Evolutionary conservation across 2,797 vertebrate species (phyloP), one percentile per base, ranked within the genome.

Genomic region (Phrynocephalus forsythii): DNA sequence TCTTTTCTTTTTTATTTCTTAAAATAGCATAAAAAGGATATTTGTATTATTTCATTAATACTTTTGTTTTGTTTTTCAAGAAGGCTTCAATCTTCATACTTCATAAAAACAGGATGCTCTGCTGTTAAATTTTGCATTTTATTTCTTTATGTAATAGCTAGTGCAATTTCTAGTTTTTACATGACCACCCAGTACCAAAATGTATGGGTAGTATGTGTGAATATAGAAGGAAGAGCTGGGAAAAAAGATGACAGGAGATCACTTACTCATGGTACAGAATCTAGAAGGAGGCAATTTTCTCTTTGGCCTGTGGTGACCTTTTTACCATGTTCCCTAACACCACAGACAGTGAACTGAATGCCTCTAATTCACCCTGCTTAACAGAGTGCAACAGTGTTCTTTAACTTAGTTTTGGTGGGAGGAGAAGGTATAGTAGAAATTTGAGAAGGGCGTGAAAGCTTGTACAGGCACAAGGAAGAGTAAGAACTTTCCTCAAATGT

Each of bases 371-470:
- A 96, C 94, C 93, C 93, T 96, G 96, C 94, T 97, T 97, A 97
- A 96, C 96, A 97, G 97, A 98, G 97, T 97, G 96, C 97, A 97
- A 95, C 96, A 95, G 77, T 95, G 92, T 94, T 94, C 95, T 97
- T 96, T 96, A 96, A 95, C 94, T 96, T 94, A 94, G 89, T 96
- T 97, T 95, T 93, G 91, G 95, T 98, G 97, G 97, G 98, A 97
- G 96, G 97, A 97, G 98, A 97, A 97, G 96, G 96, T 91, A 83
- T 69, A 44, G 92, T 94, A 94, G 93, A 95, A 91, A 90, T 97
- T 97, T 98, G 97, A 98, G 98, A 98, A 98, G 97, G 97, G 95
- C 89, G 90, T 95, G 94, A 94, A 95, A 95, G 95, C 92, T 95
- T 95, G 87, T 94, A 94, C 89, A 90, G 92, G 80, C 94, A 95